phyloP scores from a whole-genome alignment of 2,797 vertebrate species.

The Aldrovandia affinis region DNA sequence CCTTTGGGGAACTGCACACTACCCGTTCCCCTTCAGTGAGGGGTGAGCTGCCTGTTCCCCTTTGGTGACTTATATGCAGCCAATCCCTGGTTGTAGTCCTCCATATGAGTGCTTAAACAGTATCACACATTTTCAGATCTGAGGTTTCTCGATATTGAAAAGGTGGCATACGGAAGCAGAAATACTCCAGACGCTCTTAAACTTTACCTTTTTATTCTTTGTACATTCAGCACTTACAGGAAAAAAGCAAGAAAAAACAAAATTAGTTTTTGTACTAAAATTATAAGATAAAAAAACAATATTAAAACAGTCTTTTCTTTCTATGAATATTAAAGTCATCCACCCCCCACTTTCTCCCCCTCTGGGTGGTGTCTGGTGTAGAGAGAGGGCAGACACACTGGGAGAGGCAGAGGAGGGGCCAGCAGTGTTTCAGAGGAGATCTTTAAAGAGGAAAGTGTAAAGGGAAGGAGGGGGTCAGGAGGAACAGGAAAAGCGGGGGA shows the following conservation, averaged over 20 bases:
- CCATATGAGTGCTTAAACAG: too few relatives aligned
- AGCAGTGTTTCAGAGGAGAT: constrained; percentile 20
- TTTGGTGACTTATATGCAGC: too few relatives aligned
- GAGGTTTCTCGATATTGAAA: background rate
- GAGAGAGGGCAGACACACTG: constrained; percentile 20
- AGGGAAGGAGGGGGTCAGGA: constrained; percentile 12
- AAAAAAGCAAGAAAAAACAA: constrained; percentile 54
- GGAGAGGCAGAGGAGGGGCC: background rate
- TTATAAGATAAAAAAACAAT: constrained; percentile 74
- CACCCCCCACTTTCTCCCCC: constrained; percentile 46
- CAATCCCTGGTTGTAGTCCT: too few relatives aligned
- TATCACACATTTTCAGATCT: too few relatives aligned
- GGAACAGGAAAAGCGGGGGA: constrained; percentile 1
- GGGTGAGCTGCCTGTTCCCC: too few relatives aligned
- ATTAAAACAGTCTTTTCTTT: constrained; percentile 66
- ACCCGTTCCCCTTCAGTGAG: too few relatives aligned
- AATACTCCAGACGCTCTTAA: constrained; percentile 9
- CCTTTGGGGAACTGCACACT: too few relatives aligned
- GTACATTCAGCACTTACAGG: constrained; percentile 84
- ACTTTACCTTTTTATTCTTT: constrained; percentile 77
- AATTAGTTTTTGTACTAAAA: constrained; percentile 73
- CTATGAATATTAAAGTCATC: constrained; percentile 66
- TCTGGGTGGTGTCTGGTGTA: constrained; percentile 49
- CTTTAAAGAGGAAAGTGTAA: background rate
- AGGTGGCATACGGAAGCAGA: background rate